Percentiles rank a stretch among this genome's conserved stretches.
Conservation (phyloP, 2,888 invertebrate genomes). For the Tethea ocularis region DNA sequence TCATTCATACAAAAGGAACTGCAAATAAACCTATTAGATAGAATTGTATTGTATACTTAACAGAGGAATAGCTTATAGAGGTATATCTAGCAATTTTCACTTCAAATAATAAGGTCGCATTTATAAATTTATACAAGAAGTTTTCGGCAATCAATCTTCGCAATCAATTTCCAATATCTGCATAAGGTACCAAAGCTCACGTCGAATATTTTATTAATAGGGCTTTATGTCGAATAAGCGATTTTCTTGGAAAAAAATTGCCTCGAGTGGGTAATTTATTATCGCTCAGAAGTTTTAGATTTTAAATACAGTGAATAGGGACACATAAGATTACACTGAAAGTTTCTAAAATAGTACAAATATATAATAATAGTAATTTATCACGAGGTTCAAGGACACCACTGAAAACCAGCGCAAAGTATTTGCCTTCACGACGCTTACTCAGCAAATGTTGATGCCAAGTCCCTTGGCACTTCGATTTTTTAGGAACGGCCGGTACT, state of each 20-base stretch:
- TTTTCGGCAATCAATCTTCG: constrained; percentile 20
- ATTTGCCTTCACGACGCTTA: too few species aligned
- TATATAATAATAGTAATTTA: too few species aligned
- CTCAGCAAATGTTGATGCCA: too few species aligned
- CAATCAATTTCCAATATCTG: constrained; percentile 32
- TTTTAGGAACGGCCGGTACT: too few species aligned
- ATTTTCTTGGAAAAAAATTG: constrained; percentile 17
- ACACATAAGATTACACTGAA: background rate
- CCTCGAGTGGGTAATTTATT: background rate
- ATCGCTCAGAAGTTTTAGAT: background rate
- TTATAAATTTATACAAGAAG: constrained; percentile 19
- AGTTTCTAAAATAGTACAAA: too few species aligned
- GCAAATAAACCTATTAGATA: background rate
- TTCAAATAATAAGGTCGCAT: background rate
- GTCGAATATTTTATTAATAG: constrained; percentile 17
- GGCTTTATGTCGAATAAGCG: constrained; percentile 17
- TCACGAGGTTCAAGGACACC: too few species aligned
- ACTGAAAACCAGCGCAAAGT: too few species aligned
- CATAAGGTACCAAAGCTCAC: constrained; percentile 23
- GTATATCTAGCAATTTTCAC: too few species aligned
- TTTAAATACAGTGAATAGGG: background rate
- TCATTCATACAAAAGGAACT: background rate
- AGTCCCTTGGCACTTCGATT: too few species aligned
- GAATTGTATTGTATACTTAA: background rate
- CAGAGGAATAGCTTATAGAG: too few species aligned